Evolutionary conservation across 2,888 invertebrate genomes (phyloP).

Genomic region (Mythimna lalbum): DNA sequence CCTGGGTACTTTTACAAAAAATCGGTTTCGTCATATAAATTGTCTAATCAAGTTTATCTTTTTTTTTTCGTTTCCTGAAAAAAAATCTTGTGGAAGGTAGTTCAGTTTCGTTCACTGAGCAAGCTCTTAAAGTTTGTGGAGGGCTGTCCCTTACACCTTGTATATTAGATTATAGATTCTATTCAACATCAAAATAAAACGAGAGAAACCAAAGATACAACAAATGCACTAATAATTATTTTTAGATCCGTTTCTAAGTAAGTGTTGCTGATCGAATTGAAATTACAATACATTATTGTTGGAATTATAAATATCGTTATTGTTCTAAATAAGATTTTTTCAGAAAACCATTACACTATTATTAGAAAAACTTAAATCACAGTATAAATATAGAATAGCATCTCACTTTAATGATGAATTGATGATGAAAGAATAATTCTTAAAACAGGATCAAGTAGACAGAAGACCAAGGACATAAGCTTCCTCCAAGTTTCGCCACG

Average conservation of each 20-base stretch:
- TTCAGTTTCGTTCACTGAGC: too few species aligned
- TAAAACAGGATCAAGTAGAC: not conserved
- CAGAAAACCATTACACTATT: slow-evolving; percentile 17
- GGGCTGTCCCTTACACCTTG: too few species aligned
- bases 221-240: slow-evolving; percentile 18
- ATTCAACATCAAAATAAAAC: not conserved
- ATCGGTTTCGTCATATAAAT: too few species aligned
- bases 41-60: too few species aligned
- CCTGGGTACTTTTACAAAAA: too few species aligned
- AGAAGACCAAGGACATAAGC: too few species aligned
- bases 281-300: slow-evolving; percentile 15
- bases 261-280: not conserved
- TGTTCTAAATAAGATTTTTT: slow-evolving; percentile 21
- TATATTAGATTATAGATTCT: too few species aligned
- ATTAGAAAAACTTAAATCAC: slow-evolving; percentile 17
- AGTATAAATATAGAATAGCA: not conserved
- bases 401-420: too few species aligned
- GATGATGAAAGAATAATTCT: not conserved
- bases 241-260: slow-evolving; percentile 16
- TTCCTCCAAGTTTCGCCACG: too few species aligned
- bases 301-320: slow-evolving; percentile 6
- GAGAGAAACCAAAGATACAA: not conserved
- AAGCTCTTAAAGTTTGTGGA: too few species aligned
- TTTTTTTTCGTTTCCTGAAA: too few species aligned
- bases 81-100: too few species aligned